Base-by-base conservation (phyloP, 2,797 vertebrate genomes). In the Labroides dimidiatus region DNA sequence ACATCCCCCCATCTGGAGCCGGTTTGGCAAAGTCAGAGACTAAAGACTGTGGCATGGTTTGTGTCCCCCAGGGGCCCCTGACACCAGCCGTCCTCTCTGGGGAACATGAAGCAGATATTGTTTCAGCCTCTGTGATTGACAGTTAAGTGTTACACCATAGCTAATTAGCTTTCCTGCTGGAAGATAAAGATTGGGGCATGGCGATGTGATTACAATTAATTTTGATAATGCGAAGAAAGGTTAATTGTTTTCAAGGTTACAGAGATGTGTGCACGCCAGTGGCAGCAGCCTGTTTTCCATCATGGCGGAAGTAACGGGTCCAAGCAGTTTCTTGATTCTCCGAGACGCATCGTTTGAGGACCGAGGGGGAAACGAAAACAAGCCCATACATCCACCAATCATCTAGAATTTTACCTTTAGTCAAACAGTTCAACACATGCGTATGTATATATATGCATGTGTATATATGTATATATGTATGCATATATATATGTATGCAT, bases 231-330 rank as follows among this genome's bases (percentile, higher is more conserved):
- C 78, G 60, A 77, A 67, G 76, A 85, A 81, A 80, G 77, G 68
- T 52, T 87, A 82, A 91, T 91, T 92, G 84, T 90, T 89, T 93
- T 88, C 83, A 93, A 93, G 89, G 92, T 89, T 83, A 78, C 24
- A 75, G 72, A 50, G 63, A 57, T 37, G 24, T 71, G 21, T 50
- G 42, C 42, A 59, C 71, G 65, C 53, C 66, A 16, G 16, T 57
- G 70, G 59, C 42, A 66, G 11, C 56, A 50, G 62, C 30, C 37
- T 67, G 51, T 63, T 74, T 70, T 64, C 21, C 17, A 64, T 75
- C 51, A 54, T 23, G 43, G 59, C 30, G 37, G 23, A 60, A 55
- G 30, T 15, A 72, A 47, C 10, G 45, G n/a, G n/a, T n/a, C n/a
- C n/a, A n/a, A 7, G 51, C 16, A 24, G 33, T 75, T 59, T 54